Evolutionary conservation across 2,888 invertebrate genomes (phyloP), one percentile per base, ranked within the genome.

Genomic region (Drosophila vallismaia): DNA sequence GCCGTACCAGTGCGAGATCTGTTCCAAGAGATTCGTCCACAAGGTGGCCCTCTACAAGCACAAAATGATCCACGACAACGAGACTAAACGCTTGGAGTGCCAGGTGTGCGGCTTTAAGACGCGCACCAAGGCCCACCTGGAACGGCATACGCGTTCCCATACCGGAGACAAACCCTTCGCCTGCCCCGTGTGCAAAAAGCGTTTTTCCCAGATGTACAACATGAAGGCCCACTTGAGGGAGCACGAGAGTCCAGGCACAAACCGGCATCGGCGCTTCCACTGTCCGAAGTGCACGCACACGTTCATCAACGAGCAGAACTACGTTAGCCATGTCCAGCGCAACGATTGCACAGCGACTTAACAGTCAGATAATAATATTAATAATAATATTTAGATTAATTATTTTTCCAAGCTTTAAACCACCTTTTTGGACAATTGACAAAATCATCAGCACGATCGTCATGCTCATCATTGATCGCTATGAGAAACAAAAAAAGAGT

Each of bases 41-140:
- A 88, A 88, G 44, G 88, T 87, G 12, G 88, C 86, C 2, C 80
- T 87, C 1, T 79, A 88, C 40, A 88, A 81, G 56, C 87, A 87
- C 55, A 87, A 86, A 73, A 79, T 86, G 80, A 87, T 88, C 14
- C 87, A 87, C 38, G 83, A 93, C 73, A 84, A 67, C 36, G 80
- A 81, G 31, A 80, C 82, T 1, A 82, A 87, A 24, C 79, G 88
- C 0, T 68, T 89, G 40, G 82, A 86, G 70, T 90, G 90, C 46
- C 74, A 79, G 9, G 77, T 88, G 4, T 93, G 93, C 67, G 90
- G 92, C 31, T 86, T 92, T 29, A 90, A 90, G 38, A 89, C 93
- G 9, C 85, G 92, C 19, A 92, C 92, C 14, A 92, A 91, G 38
- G 92, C 92, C 3, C 93, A 93, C 75, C 81, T 93, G 28, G 92